Conservation (phyloP, 2,888 invertebrate genomes). For the Acanthosepion pharaonis region DNA sequence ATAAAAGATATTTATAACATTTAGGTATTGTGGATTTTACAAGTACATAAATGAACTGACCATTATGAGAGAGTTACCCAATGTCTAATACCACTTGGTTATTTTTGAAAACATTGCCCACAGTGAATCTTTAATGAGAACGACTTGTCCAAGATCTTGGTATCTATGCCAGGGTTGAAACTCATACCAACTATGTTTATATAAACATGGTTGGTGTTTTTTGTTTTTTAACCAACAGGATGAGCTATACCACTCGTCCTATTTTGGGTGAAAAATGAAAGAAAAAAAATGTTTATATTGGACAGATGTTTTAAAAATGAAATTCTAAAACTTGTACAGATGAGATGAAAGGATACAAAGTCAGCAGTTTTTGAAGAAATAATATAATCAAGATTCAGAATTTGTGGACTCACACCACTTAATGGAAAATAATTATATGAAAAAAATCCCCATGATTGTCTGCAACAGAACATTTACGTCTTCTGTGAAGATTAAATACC, state of each 20-base stretch:
- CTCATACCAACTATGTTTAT: neutral
- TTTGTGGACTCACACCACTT: neutral
- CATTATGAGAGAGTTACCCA: neutral
- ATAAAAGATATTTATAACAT: constrained; percentile 13
- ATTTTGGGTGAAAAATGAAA: neutral
- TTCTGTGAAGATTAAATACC: neutral
- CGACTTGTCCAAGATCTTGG: neutral
- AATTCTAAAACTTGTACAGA: neutral
- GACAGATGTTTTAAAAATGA: too few species aligned
- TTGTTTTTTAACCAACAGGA: neutral
- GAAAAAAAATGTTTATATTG: neutral
- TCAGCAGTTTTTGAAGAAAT: constrained; percentile 33
- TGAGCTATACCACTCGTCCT: neutral
- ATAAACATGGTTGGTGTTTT: neutral
- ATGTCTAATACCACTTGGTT: neutral
- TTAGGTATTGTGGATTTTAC: neutral
- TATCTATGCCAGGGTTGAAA: neutral
- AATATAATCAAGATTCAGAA: neutral
- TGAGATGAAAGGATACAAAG: neutral
- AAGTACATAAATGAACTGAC: neutral
- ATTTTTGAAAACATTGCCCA: neutral
- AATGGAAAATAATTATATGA: neutral
- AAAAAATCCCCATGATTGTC: neutral
- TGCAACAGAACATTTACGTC: neutral
- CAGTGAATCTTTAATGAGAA: neutral